phyloP scores from a whole-genome alignment of 2,113 vertebrate species.

The Chrysemys picta region DNA sequence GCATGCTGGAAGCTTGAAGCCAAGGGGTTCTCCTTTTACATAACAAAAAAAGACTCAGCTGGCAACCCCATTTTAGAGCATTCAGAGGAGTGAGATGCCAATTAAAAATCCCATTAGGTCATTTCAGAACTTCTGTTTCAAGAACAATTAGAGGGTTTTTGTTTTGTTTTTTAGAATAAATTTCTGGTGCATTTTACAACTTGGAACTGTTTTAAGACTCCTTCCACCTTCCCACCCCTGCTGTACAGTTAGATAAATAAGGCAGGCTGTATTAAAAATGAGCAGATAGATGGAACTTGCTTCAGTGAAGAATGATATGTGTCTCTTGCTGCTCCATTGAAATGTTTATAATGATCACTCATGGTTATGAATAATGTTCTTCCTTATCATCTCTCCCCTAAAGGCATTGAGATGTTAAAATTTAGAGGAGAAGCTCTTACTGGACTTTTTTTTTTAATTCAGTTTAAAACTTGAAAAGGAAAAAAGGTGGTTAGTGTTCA shows the following conservation, averaged over 20 bases:
- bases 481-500: not conserved
- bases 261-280: not conserved
- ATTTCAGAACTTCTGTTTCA: not conserved
- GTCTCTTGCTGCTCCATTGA: not conserved
- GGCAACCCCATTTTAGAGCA: not conserved
- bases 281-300: not conserved
- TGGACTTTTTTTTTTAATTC: not conserved
- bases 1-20: not conserved
- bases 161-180: not conserved
- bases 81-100: not conserved
- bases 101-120: not conserved
- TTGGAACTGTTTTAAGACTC: not conserved
- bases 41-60: not conserved
- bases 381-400: not conserved
- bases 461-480: not conserved
- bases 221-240: not conserved
- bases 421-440: not conserved
- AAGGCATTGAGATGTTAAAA: not conserved
- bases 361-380: not conserved
- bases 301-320: not conserved
- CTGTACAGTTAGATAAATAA: not conserved
- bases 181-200: not conserved
- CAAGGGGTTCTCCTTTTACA: not conserved
- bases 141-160: not conserved
- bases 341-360: not conserved